Evolutionary conservation across 2,888 invertebrate species (phyloP).

Genomic region (Mythimna lalbum): DNA sequence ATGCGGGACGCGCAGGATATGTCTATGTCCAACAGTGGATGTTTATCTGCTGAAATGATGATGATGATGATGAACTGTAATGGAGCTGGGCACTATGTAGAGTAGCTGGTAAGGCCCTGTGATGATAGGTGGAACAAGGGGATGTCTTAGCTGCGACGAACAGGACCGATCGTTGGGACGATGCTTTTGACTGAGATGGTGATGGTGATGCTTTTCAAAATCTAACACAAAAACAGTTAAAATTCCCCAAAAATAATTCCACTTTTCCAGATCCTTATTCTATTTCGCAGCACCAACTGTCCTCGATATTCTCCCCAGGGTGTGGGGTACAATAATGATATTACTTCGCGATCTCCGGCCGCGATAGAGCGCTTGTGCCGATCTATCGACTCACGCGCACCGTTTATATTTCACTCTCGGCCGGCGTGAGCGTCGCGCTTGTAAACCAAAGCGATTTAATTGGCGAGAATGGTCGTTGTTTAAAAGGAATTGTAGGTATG

Average conservation of each 20-base stretch:
- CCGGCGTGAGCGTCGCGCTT: slow-evolving; percentile 81
- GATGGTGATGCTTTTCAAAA: no score
- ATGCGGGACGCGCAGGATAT: no score
- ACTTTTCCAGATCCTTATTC: neutral
- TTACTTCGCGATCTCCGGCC: slow-evolving; percentile 67
- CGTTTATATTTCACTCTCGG: slow-evolving; percentile 76
- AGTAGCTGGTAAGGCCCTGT: no score
- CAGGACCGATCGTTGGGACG: no score
- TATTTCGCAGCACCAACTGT: slow-evolving; percentile 15
- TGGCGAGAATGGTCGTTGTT: slow-evolving; percentile 77
- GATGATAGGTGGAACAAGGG: no score
- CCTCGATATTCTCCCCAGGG: slow-evolving; percentile 55
- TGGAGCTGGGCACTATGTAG: no score
- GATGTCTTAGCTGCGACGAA: no score
- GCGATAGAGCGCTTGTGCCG: slow-evolving; percentile 64
- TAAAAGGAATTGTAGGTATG: slow-evolving; percentile 63
- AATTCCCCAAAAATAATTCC: neutral
- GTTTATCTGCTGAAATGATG: no score
- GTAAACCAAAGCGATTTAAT: slow-evolving; percentile 81
- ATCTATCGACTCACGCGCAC: slow-evolving; percentile 70
- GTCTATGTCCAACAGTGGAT: no score
- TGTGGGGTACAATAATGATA: slow-evolving; percentile 84
- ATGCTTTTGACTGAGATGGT: no score
- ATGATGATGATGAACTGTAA: no score
- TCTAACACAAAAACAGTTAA: neutral